Evolutionary conservation across 2,113 vertebrate species (phyloP).

Genomic region (Manacus vitellinus): DNA sequence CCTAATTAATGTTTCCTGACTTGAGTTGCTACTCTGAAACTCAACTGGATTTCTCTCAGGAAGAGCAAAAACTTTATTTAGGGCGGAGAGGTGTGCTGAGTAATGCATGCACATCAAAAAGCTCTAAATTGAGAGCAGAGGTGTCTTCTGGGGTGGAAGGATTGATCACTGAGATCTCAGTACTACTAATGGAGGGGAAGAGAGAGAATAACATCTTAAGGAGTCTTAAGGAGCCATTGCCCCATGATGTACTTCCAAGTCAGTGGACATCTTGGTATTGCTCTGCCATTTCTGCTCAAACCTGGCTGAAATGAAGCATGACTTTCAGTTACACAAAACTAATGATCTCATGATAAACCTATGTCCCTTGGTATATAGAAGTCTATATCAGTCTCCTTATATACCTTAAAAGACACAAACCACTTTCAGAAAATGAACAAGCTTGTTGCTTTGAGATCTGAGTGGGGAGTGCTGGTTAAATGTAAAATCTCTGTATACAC

Average conservation of each 20-base stretch:
- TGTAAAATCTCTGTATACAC: not conserved
- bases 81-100: not conserved
- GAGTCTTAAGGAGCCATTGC: not conserved
- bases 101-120: accelerated
- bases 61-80: not conserved
- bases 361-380: accelerated
- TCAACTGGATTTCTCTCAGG: not conserved
- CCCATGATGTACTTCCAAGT: not conserved
- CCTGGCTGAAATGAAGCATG: not conserved
- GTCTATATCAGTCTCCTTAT: not conserved
- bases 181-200: not conserved
- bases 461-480: not conserved
- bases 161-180: not conserved
- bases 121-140: not conserved
- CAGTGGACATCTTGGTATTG: not conserved
- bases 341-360: not conserved
- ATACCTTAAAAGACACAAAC: not conserved
- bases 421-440: not conserved
- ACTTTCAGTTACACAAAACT: not conserved
- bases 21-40: not conserved
- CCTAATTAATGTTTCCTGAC: not conserved
- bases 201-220: not conserved
- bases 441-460: not conserved
- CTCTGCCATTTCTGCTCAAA: not conserved
- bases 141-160: not conserved